A percentile compares a stretch with the other conserved stretches of the same genome.
Conservation (phyloP, 1,140 invertebrate genomes). For the Halictus rubicundus region DNA sequence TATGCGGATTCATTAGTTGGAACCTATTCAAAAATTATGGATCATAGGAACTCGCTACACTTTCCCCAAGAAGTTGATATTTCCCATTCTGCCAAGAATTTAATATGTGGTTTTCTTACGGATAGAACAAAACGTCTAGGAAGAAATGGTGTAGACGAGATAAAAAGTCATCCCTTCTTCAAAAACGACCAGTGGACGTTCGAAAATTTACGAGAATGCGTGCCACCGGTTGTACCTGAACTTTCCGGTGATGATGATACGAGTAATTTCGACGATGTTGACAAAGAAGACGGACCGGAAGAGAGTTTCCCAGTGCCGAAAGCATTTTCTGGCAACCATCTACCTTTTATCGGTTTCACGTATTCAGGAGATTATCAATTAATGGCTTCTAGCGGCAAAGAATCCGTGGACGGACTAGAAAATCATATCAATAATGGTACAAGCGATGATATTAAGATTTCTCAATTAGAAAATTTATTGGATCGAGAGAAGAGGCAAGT, state of each 20-base stretch:
- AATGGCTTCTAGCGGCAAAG: constrained; percentile 70
- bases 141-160: constrained; percentile 96
- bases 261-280: constrained; percentile 98
- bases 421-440: constrained; percentile 84
- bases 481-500: constrained; percentile 86
- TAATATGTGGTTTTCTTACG: constrained; percentile 96
- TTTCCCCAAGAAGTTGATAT: constrained; percentile 98
- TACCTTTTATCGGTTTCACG: constrained; percentile 99
- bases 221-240: constrained; percentile 98
- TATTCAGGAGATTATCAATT: constrained; percentile 95
- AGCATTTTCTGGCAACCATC: constrained; percentile 98
- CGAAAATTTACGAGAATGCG: constrained; percentile 95
- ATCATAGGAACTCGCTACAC: constrained; percentile 96
- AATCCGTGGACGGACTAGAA: constrained; percentile 81
- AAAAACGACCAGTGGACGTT: constrained; percentile 98
- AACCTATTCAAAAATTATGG: constrained; percentile 99
- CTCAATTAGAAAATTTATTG: constrained; percentile 86
- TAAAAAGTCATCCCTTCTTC: constrained; percentile 97
- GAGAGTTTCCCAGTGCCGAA: constrained; percentile 97
- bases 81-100: constrained; percentile 92
- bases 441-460: constrained; percentile 82
- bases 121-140: constrained; percentile 95
- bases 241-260: constrained; percentile 98
- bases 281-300: constrained; percentile 93
- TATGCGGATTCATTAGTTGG: constrained; percentile 99